Base-by-base conservation (phyloP, 2,113 vertebrate species). In the Gymnocephalus cernua region DNA sequence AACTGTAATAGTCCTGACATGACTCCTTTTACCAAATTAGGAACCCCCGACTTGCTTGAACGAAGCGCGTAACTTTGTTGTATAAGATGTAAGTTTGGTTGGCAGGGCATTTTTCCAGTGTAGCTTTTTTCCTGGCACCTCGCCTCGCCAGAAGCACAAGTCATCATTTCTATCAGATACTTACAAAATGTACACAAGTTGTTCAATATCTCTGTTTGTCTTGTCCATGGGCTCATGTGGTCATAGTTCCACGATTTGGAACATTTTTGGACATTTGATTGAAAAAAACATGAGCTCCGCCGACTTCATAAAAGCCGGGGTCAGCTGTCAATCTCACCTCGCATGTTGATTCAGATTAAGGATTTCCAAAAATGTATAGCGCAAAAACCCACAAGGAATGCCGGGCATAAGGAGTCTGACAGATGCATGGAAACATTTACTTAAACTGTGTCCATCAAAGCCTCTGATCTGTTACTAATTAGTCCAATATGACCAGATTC, bases 401-500 rank as follows among this genome's bases (percentile, higher is more conserved):
- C 72, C 76, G 82, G 70, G 73, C 75, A 76, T 70, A 74, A 59
- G 75, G 71, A 88, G 74, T 74, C 51, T 82, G 87, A 92, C 81
- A 83, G 86, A 88, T 90, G 87, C 77, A 91, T 94, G 91, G 92
- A 94, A 94, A 92, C 90, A 90, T 94, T 92, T 90, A 93, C 91
- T 93, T 91, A 92, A 86, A 92, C 79, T 71, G 64, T 92, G 90
- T 92, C 90, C 77, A 83, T 95, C 93, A 94, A 89, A 91, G 77
- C 71, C 73, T 80, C 84, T 69, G 79, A 88, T 93, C 92, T 90
- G 88, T 77, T 87, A 69, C 83, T 89, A 90, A 94, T 92, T 93
- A 91, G 85, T 73, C 77, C 84, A 82, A 66, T 80, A 86, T 74
- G 85, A 87, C 64, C 67, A 71, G 65, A 84, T 77, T 85, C 50